These are phyloP conservation scores for Caenorhabditis afra DNA, from an alignment of 2,888 invertebrate genomes.

Conservation along the genomic window DNA sequence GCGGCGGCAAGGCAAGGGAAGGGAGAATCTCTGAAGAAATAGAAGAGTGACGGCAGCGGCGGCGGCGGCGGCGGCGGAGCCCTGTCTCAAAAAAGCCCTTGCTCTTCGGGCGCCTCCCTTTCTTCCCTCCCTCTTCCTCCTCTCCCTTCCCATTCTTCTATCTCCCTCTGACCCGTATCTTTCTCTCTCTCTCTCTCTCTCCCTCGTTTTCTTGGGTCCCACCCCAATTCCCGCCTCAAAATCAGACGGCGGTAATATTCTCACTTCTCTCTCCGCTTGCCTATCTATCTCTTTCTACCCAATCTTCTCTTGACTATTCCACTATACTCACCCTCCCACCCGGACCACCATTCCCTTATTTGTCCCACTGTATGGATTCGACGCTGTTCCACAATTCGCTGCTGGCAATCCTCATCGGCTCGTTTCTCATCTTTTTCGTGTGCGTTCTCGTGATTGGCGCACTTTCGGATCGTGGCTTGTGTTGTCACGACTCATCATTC, in stretches of 20 bases:
- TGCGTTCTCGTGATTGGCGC: constrained; percentile 78
- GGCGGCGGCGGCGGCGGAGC: constrained; percentile 43
- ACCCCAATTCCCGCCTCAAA: constrained; percentile 57
- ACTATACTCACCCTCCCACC: no score
- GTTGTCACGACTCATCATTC: constrained; percentile 69
- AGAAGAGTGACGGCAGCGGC: constrained; percentile 49
- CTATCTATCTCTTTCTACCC: constrained; percentile 12
- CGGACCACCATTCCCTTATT: neutral
- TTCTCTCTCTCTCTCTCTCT: constrained; percentile 25
- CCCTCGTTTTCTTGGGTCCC: constrained; percentile 45
- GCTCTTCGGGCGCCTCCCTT: constrained; percentile 49
- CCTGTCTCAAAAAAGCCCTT: constrained; percentile 59
- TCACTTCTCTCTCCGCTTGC: neutral
- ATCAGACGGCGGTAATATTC: constrained; percentile 55
- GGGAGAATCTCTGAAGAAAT: constrained; percentile 55
- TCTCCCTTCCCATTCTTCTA: neutral
- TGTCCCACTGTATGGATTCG: constrained; percentile 71
- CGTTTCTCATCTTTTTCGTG: constrained; percentile 76
- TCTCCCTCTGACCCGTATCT: constrained; percentile 58
- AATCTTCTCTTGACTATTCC: neutral
- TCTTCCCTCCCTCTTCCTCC: no score
- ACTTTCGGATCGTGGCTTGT: constrained; percentile 73
- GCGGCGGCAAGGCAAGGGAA: constrained; percentile 31
- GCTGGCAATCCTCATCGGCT: constrained; percentile 74
- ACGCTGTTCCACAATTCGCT: constrained; percentile 76